Conservation (phyloP, 2,797 vertebrate genomes). For the Hoplostethus atlanticus region DNA sequence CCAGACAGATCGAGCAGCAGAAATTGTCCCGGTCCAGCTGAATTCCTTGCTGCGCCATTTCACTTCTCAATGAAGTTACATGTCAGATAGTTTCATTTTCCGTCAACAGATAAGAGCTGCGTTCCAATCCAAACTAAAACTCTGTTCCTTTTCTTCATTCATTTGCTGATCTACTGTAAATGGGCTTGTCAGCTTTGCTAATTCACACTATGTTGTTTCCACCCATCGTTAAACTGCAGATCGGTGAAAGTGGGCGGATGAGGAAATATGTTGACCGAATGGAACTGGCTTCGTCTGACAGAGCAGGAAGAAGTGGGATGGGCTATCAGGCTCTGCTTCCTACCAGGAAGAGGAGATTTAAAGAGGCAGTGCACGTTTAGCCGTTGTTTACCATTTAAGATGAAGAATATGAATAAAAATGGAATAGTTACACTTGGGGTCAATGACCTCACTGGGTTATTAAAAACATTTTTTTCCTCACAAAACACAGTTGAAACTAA, state of each 20-base stretch:
- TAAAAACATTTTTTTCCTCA: no score
- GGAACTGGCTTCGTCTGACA: no score
- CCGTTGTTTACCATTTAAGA: no score
- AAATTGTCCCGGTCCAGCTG: neutral
- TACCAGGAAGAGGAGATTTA: no score
- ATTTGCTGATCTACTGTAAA: neutral
- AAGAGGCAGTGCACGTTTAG: no score
- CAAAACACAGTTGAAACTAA: no score
- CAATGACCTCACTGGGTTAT: no score
- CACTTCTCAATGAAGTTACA: neutral
- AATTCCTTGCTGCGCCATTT: constrained; percentile 16
- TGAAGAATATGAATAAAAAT: no score
- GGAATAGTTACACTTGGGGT: no score
- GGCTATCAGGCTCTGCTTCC: no score
- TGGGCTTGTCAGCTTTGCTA: rapidly evolving
- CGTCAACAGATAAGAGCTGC: neutral
- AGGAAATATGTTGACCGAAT: no score
- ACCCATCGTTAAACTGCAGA: neutral
- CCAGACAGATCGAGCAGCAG: neutral
- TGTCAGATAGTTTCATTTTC: neutral
- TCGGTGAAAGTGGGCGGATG: neutral
- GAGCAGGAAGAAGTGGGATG: no score
- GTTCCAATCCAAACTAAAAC: neutral
- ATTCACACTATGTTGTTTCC: neutral
- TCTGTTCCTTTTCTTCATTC: neutral